These are phyloP conservation scores for Falco berigora DNA, from an alignment of 2,797 vertebrate genomes.

Conservation along the genomic window DNA sequence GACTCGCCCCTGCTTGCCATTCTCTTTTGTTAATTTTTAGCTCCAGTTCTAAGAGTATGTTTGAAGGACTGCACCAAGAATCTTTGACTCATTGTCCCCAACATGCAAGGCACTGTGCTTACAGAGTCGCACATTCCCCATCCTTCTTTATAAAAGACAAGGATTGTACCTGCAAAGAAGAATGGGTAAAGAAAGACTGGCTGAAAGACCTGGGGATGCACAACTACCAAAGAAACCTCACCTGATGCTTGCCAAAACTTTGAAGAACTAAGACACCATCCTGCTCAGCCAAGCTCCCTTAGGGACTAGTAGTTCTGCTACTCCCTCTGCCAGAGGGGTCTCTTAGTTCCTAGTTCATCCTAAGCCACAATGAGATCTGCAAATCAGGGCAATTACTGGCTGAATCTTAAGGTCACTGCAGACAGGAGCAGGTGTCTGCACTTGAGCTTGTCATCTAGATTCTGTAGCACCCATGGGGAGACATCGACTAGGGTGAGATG, in stretches of 20 bases:
- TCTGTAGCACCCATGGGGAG: neutral
- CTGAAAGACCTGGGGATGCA: neutral
- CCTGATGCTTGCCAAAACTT: neutral
- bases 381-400: neutral
- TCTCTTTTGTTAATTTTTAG: neutral
- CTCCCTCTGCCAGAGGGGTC: neutral
- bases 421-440: neutral
- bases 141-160: neutral
- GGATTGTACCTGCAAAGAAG: neutral
- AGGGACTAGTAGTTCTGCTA: neutral
- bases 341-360: neutral
- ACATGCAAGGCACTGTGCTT: neutral
- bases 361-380: neutral
- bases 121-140: neutral
- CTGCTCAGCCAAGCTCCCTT: neutral
- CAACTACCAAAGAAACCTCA: neutral
- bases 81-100: neutral
- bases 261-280: neutral
- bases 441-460: accelerated
- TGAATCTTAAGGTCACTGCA: neutral
- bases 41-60: neutral
- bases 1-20: neutral
- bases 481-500: neutral
- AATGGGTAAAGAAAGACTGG: neutral
- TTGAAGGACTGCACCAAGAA: neutral